Evolutionary conservation across 2,797 vertebrate genomes (phyloP).

Genomic region (Leuciscus waleckii): DNA sequence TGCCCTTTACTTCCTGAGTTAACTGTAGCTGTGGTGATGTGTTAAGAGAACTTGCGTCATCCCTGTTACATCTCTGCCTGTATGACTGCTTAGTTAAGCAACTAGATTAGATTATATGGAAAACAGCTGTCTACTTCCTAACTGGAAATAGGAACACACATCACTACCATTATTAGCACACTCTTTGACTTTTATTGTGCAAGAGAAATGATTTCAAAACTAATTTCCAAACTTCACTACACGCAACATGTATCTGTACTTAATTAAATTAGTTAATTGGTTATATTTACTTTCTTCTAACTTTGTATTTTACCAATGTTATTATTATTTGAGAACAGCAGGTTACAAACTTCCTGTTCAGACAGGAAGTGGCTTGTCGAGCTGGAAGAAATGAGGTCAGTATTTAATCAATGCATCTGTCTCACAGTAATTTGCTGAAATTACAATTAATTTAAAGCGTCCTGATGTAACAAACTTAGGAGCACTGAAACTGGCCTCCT

Average conservation of each 20-base stretch:
- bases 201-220: neutral
- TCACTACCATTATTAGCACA: neutral
- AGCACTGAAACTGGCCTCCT: neutral
- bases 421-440: neutral
- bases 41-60: conserved; percentile 46
- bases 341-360: neutral
- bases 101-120: conserved; percentile 46
- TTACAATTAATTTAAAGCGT: neutral
- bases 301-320: neutral
- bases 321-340: neutral
- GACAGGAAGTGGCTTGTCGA: conserved; percentile 5
- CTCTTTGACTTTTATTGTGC: neutral
- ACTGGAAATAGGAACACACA: neutral
- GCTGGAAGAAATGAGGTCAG: conserved; percentile 20
- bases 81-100: conserved; percentile 37
- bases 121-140: conserved; percentile 7
- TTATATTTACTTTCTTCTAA: neutral
- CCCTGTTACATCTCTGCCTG: conserved; percentile 8
- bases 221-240: neutral
- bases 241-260: neutral
- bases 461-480: neutral
- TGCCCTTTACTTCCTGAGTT: conserved; percentile 31
- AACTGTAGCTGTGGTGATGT: conserved; percentile 15
- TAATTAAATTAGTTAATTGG: neutral
- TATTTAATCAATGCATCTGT: conserved; percentile 9